Percentiles rank a stretch among this genome's conserved stretches.
These are phyloP conservation scores for Chauna torquata DNA, from an alignment of 2,113 vertebrate genomes.

Conservation along the genomic window DNA sequence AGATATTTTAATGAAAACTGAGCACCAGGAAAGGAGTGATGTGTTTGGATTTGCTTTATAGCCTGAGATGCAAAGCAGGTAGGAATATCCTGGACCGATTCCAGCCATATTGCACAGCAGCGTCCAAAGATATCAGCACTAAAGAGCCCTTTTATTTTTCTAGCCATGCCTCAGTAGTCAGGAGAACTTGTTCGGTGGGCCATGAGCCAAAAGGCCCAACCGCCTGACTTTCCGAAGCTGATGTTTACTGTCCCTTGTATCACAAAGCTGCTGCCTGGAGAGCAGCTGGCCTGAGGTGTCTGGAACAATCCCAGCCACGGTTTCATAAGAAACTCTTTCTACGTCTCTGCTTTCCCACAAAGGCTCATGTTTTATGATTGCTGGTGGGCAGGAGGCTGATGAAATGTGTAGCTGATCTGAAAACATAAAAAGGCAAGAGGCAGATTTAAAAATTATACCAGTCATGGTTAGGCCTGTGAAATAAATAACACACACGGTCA, in stretches of 20 bases:
- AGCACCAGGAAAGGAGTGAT: neutral
- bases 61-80: slow-evolving; percentile 41
- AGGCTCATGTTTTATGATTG: slow-evolving; percentile 54
- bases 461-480: slow-evolving; percentile 42
- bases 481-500: slow-evolving; percentile 47
- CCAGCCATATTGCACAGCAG: slow-evolving; percentile 7
- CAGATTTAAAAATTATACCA: slow-evolving; percentile 34
- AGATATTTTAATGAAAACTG: neutral
- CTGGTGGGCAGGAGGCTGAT: slow-evolving; percentile 59
- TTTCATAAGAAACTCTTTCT: slow-evolving; percentile 64
- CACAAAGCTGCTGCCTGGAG: slow-evolving; percentile 58
- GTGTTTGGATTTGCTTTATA: slow-evolving; percentile 16
- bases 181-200: slow-evolving; percentile 24
- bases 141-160: slow-evolving; percentile 26
- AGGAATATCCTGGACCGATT: neutral
- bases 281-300: slow-evolving; percentile 68
- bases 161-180: slow-evolving; percentile 17
- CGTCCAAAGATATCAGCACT: neutral
- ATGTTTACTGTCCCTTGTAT: slow-evolving; percentile 57
- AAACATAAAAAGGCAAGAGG: slow-evolving; percentile 43
- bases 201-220: slow-evolving; percentile 46
- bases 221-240: neutral
- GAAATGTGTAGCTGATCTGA: slow-evolving; percentile 53
- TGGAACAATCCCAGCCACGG: slow-evolving; percentile 55
- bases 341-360: slow-evolving; percentile 51